A percentile compares a stretch with the other conserved stretches of the same genome.
Conservation (phyloP, 2,113 vertebrate genomes). For the Pygoscelis antarcticus region DNA sequence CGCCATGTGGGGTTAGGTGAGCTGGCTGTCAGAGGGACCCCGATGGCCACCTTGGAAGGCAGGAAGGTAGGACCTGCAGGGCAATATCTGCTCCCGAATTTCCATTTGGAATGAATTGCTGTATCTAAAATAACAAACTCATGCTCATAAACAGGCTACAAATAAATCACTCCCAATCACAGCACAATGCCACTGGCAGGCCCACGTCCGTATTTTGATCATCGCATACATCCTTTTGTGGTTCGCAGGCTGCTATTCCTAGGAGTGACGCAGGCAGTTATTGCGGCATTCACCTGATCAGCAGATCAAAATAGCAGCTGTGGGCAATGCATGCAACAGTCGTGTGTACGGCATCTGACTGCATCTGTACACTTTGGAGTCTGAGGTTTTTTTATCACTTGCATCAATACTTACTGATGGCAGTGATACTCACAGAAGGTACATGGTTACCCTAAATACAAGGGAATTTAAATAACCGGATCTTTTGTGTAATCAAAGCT, state of each 20-base stretch:
- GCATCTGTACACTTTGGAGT: rapidly evolving
- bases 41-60: neutral
- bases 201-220: neutral
- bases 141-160: neutral
- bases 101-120: neutral
- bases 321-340: neutral
- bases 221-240: neutral
- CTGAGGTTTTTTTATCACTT: neutral
- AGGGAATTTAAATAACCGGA: neutral
- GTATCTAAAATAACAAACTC: neutral
- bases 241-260: neutral
- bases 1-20: rapidly evolving
- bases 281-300: neutral
- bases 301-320: neutral
- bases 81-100: neutral
- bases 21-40: rapidly evolving
- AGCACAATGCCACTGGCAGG: neutral
- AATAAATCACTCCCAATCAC: neutral
- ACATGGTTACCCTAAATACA: neutral
- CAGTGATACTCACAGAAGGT: neutral
- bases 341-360: rapidly evolving
- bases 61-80: neutral
- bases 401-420: neutral
- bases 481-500: neutral
- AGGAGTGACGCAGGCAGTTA: neutral